Conservation (phyloP, 2,113 vertebrate genomes). For the Misgurnus mizolepis region DNA sequence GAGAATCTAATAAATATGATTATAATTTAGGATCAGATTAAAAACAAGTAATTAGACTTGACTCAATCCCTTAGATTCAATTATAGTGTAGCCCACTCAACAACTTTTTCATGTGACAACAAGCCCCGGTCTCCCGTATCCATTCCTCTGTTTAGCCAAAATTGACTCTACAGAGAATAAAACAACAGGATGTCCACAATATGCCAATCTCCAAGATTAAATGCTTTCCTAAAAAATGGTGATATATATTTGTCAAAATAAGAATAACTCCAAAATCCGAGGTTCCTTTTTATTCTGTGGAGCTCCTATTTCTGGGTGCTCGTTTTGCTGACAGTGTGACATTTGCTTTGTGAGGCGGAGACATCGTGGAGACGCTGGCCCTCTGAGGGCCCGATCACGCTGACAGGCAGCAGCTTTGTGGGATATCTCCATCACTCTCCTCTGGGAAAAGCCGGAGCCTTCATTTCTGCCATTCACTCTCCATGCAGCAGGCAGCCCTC, state of each 20-base stretch:
- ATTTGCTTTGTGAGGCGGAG: slow-evolving; percentile 78
- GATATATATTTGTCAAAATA: slow-evolving; percentile 37
- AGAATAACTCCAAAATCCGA: slow-evolving; percentile 16
- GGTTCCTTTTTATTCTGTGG: slow-evolving; percentile 64
- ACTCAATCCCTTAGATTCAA: too few species aligned
- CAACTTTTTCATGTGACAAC: too few species aligned
- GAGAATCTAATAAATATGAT: too few species aligned
- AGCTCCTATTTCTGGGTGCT: slow-evolving; percentile 36
- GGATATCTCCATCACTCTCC: slow-evolving; percentile 70
- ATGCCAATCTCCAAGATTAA: background rate
- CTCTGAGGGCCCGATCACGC: slow-evolving; percentile 66
- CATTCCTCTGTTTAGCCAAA: slow-evolving; percentile 21
- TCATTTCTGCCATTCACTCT: slow-evolving; percentile 42
- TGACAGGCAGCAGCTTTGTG: slow-evolving; percentile 75
- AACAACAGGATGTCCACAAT: background rate
- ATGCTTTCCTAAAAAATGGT: background rate
- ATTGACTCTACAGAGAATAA: slow-evolving; percentile 35
- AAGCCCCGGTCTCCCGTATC: too few species aligned
- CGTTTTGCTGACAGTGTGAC: slow-evolving; percentile 76
- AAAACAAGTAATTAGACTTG: too few species aligned
- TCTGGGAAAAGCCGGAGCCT: slow-evolving; percentile 56
- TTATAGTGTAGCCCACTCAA: too few species aligned
- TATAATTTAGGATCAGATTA: too few species aligned
- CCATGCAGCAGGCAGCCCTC: slow-evolving; percentile 52
- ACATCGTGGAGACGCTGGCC: slow-evolving; percentile 73